Conservation (phyloP, 2,888 invertebrate species). For the Drepanosiphum platanoidis region DNA sequence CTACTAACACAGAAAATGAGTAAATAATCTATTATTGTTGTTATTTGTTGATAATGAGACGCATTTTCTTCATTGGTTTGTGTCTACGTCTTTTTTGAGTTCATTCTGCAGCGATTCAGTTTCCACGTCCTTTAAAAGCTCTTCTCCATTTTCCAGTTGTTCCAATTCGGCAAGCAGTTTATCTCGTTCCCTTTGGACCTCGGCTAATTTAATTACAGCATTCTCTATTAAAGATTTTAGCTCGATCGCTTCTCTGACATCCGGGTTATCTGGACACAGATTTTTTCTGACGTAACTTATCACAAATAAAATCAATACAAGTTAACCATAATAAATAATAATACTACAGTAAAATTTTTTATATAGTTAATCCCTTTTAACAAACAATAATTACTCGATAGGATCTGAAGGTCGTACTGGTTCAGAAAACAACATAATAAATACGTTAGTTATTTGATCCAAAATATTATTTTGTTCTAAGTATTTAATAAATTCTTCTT, state of each 20-base stretch:
- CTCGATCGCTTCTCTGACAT: background rate
- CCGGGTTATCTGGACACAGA: background rate
- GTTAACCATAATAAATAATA: background rate
- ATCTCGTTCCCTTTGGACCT: background rate
- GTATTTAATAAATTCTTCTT: background rate
- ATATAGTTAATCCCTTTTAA: too few relatives aligned
- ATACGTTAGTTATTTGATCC: conserved; percentile 8
- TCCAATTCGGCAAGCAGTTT: background rate
- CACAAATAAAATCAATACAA: background rate
- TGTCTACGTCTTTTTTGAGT: background rate
- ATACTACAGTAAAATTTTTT: too few relatives aligned
- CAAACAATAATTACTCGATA: conserved; percentile 16
- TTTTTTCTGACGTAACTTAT: conserved; percentile 11
- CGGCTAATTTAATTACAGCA: background rate
- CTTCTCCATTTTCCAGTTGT: background rate
- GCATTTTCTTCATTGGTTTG: background rate
- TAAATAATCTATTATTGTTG: too few relatives aligned
- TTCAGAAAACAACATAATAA: conserved; percentile 16
- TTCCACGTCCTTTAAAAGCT: background rate
- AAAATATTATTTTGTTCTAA: conserved; percentile 23
- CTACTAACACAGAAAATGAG: too few relatives aligned
- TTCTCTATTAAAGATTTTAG: background rate
- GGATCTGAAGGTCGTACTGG: conserved; percentile 1
- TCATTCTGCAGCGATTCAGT: background rate
- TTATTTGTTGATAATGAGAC: background rate